Evolutionary conservation across 2,113 vertebrate species (phyloP).

Genomic region (Coptodon bakossiorum): DNA sequence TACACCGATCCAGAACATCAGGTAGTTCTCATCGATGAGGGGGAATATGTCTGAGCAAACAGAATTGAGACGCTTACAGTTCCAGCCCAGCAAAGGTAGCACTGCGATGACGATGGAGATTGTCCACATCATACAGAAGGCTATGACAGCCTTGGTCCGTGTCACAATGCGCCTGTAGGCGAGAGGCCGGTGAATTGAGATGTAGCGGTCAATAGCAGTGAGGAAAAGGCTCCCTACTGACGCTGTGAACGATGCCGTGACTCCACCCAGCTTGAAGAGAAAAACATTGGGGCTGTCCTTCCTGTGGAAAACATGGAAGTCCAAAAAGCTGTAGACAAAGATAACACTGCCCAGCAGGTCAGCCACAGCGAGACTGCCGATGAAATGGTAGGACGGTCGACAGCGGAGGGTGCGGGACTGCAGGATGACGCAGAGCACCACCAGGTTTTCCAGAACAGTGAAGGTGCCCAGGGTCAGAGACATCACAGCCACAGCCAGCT

Average conservation of each 20-base stretch:
- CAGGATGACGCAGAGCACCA: slow-evolving; percentile 92
- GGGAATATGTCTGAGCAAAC: slow-evolving; percentile 98
- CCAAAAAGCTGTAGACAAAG: slow-evolving; percentile 98
- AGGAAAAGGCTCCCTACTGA: slow-evolving; percentile 98
- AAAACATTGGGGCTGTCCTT: slow-evolving; percentile 96
- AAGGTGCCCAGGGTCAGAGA: slow-evolving; percentile 95
- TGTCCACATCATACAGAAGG: slow-evolving; percentile 98
- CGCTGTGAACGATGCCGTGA: slow-evolving; percentile 95
- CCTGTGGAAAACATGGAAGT: slow-evolving; percentile 97
- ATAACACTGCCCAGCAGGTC: slow-evolving; percentile 96
- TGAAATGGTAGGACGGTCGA: slow-evolving; percentile 97
- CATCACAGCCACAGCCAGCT: slow-evolving; percentile 90
- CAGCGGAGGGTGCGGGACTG: slow-evolving; percentile 93
- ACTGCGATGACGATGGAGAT: slow-evolving; percentile 93
- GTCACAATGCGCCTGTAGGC: slow-evolving; percentile 97
- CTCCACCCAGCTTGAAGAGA: slow-evolving; percentile 95
- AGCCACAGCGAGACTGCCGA: slow-evolving; percentile 92
- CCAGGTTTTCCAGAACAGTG: slow-evolving; percentile 94
- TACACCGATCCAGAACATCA: slow-evolving; percentile 98
- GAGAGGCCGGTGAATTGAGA: slow-evolving; percentile 94
- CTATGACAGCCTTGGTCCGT: slow-evolving; percentile 93
- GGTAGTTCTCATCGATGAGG: slow-evolving; percentile 92
- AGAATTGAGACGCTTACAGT: slow-evolving; percentile 93
- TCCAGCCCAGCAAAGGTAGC: slow-evolving; percentile 96
- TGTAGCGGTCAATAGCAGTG: slow-evolving; percentile 97